A percentile compares a stretch with the other conserved stretches of the same genome.
Conservation (phyloP, 2,797 vertebrate species). For the Phalanger gymnotis region DNA sequence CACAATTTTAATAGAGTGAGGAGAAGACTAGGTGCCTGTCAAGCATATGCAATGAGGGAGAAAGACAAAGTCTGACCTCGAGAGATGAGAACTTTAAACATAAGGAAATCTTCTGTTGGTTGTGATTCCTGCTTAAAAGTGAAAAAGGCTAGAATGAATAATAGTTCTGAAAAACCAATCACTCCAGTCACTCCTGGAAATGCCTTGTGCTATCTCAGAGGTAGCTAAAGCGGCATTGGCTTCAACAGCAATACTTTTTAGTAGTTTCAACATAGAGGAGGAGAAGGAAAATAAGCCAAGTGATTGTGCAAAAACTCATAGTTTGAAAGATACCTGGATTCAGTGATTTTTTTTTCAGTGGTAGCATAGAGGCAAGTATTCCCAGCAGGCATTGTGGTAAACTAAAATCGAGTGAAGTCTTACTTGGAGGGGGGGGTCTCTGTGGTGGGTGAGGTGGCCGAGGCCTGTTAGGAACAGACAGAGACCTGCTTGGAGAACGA, state of each 20-base stretch:
- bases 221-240: neutral
- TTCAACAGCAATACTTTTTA: neutral
- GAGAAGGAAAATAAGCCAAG: rapidly evolving
- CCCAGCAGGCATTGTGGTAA: conserved; percentile 5
- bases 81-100: neutral
- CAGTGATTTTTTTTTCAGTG: neutral
- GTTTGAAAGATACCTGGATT: neutral
- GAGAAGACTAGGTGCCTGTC: neutral
- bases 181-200: neutral
- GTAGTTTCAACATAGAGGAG: neutral
- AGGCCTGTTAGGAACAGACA: conserved; percentile 85
- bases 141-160: neutral
- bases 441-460: conserved; percentile 84
- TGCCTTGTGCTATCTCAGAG: neutral
- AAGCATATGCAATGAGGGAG: neutral
- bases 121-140: rapidly evolving
- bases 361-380: neutral
- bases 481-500: conserved; percentile 83
- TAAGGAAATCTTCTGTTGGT: neutral
- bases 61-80: neutral
- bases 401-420: conserved; percentile 63
- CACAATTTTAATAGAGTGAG: neutral
- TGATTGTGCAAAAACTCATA: neutral
- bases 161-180: neutral
- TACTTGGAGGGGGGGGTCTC: conserved; percentile 88